Evolutionary conservation across 2,113 vertebrate species (phyloP), one percentile per base, ranked within the genome.

Genomic region (Coptodon rendalli): DNA sequence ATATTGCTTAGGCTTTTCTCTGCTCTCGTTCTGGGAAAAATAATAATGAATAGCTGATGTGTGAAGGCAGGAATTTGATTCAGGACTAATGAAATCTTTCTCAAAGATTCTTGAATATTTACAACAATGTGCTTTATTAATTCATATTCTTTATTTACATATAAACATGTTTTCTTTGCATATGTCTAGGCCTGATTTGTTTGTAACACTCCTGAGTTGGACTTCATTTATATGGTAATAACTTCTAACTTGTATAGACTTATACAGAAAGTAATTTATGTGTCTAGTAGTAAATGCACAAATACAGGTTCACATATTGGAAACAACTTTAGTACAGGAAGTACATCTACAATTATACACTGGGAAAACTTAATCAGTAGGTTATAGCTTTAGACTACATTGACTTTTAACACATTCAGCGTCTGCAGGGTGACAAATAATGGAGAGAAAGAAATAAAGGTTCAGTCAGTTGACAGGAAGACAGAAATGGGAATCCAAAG

Each of bases 351-450:
- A 89, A 92, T 91, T 80, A 66, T 10, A 61, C 31, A 24, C n/a
- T 11, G 31, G 9, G 27, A 54, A 73, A 83, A 86, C n/a, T n/a
- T 36, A 73, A 89, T 93, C 90, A 87, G 90, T 88, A 91, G 88
- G 66, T 87, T 50, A 43, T 61, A 48, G 53, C 81, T 87, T 86
- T 85, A 80, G 22, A 79, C 84, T n/a, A 40, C 45, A 54, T 57
- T 91, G 71, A 85, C 76, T 81, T 86, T 87, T 84, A 90, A 78
- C 73, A 53, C 24, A 86, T 40, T 22, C 43, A 16, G 40, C 66
- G 52, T 63, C 78, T 63, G 83, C 48, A 57, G 40, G 82, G 36
- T 63, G 78, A 90, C 80, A 43, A 81, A 71, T 86, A 63, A 91
- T 59, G 48, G 43, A 80, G 40, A 78, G 71, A 89, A 80, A 89